Percentiles rank a stretch among this genome's conserved stretches.
Conservation (phyloP, 2,113 vertebrate genomes). For the Nibea albiflora region DNA sequence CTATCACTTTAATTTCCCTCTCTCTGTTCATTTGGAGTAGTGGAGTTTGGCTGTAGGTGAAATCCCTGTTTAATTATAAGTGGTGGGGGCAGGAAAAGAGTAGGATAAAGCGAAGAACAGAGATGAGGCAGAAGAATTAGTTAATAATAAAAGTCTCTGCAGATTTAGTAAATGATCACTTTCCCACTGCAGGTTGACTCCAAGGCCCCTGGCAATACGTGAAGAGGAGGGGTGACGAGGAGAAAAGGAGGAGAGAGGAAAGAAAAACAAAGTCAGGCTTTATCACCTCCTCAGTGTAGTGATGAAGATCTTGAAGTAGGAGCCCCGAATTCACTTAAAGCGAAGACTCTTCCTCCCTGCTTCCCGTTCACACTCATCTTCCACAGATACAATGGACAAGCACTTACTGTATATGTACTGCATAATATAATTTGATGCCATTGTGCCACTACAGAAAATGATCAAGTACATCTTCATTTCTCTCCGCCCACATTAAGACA, state of each 20-base stretch:
- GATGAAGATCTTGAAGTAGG: slow-evolving; percentile 35
- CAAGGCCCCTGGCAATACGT: slow-evolving; percentile 42
- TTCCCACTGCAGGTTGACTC: slow-evolving; percentile 62
- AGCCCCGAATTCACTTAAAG: slow-evolving; percentile 10
- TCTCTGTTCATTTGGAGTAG: slow-evolving; percentile 66
- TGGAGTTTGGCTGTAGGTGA: slow-evolving; percentile 75
- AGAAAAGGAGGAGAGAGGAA: slow-evolving; percentile 27
- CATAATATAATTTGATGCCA: slow-evolving; percentile 41
- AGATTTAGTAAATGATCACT: slow-evolving; percentile 77
- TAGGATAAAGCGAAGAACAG: slow-evolving; percentile 65
- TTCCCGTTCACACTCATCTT: slow-evolving; percentile 13
- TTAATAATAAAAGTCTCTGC: slow-evolving; percentile 78
- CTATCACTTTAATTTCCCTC: slow-evolving; percentile 64
- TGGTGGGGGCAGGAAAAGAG: slow-evolving; percentile 52
- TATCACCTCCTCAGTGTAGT: slow-evolving; percentile 29
- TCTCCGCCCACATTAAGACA: slow-evolving; percentile 63
- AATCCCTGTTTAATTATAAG: slow-evolving; percentile 79
- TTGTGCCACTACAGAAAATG: slow-evolving; percentile 45
- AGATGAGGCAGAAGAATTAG: slow-evolving; percentile 75
- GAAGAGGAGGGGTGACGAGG: slow-evolving; percentile 16
- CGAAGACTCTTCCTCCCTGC: neutral
- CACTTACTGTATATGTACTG: neutral
- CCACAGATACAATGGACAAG: slow-evolving; percentile 4
- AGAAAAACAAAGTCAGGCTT: slow-evolving; percentile 51
- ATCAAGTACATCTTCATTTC: slow-evolving; percentile 43